Conservation (phyloP, 2,113 vertebrate species). For the Mionectes macconnelli region DNA sequence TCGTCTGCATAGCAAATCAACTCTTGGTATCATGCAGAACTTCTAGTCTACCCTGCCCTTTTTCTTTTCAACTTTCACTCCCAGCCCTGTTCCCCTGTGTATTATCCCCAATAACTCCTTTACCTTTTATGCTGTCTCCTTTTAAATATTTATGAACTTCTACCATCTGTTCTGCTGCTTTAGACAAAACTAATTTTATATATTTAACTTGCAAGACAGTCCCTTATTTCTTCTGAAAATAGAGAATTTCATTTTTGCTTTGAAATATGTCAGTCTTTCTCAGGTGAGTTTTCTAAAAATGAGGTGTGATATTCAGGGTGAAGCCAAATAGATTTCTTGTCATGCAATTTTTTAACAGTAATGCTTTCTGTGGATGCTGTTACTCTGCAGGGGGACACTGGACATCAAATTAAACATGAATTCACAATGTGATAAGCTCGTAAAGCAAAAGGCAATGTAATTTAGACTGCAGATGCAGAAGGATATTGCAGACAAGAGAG, state of each 20-base stretch:
- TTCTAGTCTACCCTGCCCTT: neutral
- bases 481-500: neutral
- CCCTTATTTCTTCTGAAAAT: neutral
- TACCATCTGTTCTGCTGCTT: neutral
- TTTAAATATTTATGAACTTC: conserved; percentile 5
- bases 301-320: neutral
- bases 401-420: neutral
- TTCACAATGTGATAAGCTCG: neutral
- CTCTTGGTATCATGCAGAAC: neutral
- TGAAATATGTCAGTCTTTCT: neutral
- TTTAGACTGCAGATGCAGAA: neutral
- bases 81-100: neutral
- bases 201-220: neutral
- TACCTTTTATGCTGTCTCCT: neutral
- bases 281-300: neutral
- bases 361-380: neutral
- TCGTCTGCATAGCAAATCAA: neutral
- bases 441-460: conserved; percentile 7
- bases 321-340: neutral
- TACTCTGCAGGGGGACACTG: neutral
- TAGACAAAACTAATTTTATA: neutral
- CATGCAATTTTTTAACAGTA: neutral
- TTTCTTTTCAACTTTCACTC: neutral
- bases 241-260: neutral
- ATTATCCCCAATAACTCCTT: neutral